Base-by-base conservation (phyloP, 2,113 vertebrate genomes). In the Ochotona curzoniae region DNA sequence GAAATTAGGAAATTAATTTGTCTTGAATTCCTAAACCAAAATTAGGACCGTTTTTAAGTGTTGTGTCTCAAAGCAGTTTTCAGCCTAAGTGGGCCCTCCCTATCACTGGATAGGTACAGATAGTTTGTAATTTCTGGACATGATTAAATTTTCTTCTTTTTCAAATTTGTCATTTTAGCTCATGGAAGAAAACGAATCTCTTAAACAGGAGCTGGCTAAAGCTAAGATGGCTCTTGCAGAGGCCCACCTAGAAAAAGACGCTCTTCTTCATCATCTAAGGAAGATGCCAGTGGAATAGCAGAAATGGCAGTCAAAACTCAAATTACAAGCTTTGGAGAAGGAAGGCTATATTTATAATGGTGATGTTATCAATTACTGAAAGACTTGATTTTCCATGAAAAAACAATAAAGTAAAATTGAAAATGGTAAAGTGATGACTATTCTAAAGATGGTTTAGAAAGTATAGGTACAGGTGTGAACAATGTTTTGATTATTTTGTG, bases 201-300 rank as follows among this genome's bases (percentile, higher is more conserved):
- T 99, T 91, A 99, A 99, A 94, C 96, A 98, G 95, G 99, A 99
- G 97, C 97, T 99, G 91, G 99, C 99, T 94, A 98, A 98, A 97
- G 98, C 99, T 96, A 99, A 99, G 97, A 99, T 98, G 98, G 99
- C 99, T 47, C 98, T 99, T 92, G 99, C 99, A 1, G 99, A 99
- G 95, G 98, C 98, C 93, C 99, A 99, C 87, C 98, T 99, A 98
- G 99, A 99, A 97, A 99, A 99, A 93, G 99, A 99, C 95, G 98
- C 98, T 14, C 97, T 99, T 91, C 98, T 99, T 95, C 98, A 99
- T 98, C 98, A 86, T 18, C 98, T 99, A 85, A 99, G 98, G 98
- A 99, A 88, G 96, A 98, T 99, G 96, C 98, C 96, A 23, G 47
- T 44, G 89, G 97, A 96, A 78, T 96, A 98, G 70, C 96, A 96